Conservation (phyloP, 2,888 invertebrate genomes). For the Drymonia ruficornis region DNA sequence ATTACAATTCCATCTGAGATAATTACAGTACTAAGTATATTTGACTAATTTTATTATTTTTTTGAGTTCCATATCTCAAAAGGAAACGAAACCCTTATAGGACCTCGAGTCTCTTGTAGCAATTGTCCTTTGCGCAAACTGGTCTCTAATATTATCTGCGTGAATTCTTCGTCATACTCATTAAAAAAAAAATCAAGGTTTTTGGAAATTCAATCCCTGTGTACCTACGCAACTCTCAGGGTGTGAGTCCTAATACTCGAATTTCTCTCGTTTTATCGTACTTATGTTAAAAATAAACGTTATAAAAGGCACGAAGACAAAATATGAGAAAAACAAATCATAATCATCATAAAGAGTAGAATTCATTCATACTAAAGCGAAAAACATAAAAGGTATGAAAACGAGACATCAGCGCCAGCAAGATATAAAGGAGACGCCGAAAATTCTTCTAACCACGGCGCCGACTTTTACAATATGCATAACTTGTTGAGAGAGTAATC, state of each 20-base stretch:
- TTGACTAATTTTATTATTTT: neutral
- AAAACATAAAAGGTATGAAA: constrained; percentile 70
- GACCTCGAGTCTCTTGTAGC: too few relatives aligned
- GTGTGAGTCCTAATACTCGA: too few relatives aligned
- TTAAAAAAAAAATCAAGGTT: too few relatives aligned
- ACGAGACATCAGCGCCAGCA: constrained; percentile 67
- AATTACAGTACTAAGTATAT: neutral
- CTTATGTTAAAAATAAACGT: neutral
- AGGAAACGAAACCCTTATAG: too few relatives aligned
- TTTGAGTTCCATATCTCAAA: too few relatives aligned
- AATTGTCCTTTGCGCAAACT: too few relatives aligned
- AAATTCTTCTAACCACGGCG: constrained; percentile 68
- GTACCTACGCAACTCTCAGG: too few relatives aligned
- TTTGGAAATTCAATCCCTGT: too few relatives aligned
- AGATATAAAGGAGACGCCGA: constrained; percentile 68
- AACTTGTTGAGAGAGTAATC: constrained; percentile 84
- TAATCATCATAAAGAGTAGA: constrained; percentile 61
- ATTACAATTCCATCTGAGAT: constrained; percentile 15
- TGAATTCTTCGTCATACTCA: too few relatives aligned
- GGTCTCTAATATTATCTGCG: too few relatives aligned
- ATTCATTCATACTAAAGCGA: constrained; percentile 71
- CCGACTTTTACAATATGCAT: constrained; percentile 81
- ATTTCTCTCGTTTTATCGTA: too few relatives aligned
- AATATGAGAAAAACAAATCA: constrained; percentile 47
- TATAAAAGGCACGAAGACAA: constrained; percentile 27